These are phyloP conservation scores for Periphyllus acericola DNA, from an alignment of 2,888 invertebrate genomes.

Conservation along the genomic window DNA sequence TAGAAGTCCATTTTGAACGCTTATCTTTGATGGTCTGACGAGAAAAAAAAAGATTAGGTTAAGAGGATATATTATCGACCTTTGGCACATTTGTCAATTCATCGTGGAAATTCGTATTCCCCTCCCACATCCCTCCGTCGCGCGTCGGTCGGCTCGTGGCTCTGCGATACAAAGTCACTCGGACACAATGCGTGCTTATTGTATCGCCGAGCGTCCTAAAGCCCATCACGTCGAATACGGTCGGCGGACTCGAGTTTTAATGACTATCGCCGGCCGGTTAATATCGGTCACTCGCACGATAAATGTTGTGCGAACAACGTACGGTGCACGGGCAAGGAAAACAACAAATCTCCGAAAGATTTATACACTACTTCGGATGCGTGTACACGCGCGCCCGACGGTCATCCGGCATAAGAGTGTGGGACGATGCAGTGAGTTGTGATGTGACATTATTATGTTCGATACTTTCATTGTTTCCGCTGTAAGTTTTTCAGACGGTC, in stretches of 20 bases:
- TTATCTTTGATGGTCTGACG: conserved; percentile 24
- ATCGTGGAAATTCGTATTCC: conserved; percentile 37
- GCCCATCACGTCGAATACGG: conserved; percentile 33
- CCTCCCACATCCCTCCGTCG: background rate
- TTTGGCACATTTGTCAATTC: conserved; percentile 52
- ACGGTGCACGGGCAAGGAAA: background rate
- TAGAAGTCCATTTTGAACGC: background rate
- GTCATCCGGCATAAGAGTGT: no score
- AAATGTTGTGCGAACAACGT: conserved; percentile 29
- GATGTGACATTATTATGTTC: no score
- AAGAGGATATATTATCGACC: conserved; percentile 34
- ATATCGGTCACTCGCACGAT: background rate
- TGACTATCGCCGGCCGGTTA: background rate
- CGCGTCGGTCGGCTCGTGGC: background rate
- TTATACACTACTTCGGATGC: background rate
- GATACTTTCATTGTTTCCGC: background rate
- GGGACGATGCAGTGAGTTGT: no score
- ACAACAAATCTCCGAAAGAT: conserved; percentile 4
- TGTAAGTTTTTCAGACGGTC: no score
- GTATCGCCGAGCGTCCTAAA: conserved; percentile 25
- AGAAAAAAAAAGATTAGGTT: conserved; percentile 41
- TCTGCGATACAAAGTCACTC: conserved; percentile 20
- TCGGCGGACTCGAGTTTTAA: conserved; percentile 31
- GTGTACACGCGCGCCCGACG: background rate
- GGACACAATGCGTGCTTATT: conserved; percentile 9